phyloP scores from a whole-genome alignment of 2,888 invertebrate species.

The Tortricodes alternella region DNA sequence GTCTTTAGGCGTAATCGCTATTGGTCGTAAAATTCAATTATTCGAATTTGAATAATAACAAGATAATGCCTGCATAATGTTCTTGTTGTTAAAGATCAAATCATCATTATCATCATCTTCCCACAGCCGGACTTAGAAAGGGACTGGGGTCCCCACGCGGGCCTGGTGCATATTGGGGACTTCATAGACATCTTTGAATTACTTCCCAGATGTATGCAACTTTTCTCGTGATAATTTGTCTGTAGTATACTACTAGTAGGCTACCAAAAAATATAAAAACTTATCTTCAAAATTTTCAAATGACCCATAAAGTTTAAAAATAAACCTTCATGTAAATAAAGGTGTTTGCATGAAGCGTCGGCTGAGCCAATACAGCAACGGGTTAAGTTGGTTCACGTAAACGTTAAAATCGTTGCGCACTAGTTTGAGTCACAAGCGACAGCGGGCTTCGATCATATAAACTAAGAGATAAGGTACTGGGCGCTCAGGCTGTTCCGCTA shows the following conservation, averaged over 20 bases:
- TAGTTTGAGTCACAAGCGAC: background rate
- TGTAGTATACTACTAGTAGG: background rate
- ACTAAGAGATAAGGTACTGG: background rate
- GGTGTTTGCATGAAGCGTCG: slow-evolving; percentile 7
- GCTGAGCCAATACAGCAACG: slow-evolving; percentile 14
- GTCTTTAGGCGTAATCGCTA: background rate
- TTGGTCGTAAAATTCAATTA: slow-evolving; percentile 14
- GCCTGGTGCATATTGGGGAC: too few species aligned
- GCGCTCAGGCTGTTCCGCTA: too few species aligned
- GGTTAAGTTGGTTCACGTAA: slow-evolving; percentile 24
- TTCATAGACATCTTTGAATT: too few species aligned
- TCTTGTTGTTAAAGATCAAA: too few species aligned
- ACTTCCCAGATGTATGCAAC: too few species aligned
- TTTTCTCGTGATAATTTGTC: too few species aligned
- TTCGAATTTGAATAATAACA: background rate
- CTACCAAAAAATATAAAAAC: background rate
- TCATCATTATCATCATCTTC: too few species aligned
- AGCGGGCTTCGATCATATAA: background rate
- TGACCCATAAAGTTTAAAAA: slow-evolving; percentile 20
- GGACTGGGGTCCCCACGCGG: too few species aligned
- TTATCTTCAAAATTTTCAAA: background rate
- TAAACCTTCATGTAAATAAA: slow-evolving; percentile 1
- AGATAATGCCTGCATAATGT: background rate
- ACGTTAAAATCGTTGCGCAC: slow-evolving; percentile 2
- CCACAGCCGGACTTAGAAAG: too few species aligned